Conservation (phyloP, 2,113 vertebrate species). For the Sciurus niger region DNA sequence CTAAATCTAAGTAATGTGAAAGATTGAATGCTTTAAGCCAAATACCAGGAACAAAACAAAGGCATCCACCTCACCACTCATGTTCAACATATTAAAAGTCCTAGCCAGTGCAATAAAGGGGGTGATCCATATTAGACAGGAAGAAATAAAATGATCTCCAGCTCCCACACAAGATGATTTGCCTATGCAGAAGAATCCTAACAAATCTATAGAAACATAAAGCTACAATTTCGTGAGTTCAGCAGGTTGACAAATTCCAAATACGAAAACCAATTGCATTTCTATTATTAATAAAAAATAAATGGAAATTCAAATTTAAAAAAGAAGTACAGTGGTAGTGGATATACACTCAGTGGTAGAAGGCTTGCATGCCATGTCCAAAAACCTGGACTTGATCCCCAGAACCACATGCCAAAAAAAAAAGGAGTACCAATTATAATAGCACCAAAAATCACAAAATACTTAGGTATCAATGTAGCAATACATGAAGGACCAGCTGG, state of each 20-base stretch:
- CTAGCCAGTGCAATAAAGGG: background rate
- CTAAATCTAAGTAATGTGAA: background rate
- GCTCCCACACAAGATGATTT: background rate
- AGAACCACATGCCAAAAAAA: background rate
- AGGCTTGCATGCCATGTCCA: too few species aligned
- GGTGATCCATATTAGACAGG: background rate
- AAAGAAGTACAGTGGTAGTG: background rate
- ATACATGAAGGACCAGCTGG: background rate
- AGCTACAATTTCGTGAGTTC: background rate
- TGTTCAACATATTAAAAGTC: background rate
- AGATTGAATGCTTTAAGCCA: background rate
- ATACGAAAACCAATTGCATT: background rate
- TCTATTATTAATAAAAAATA: background rate
- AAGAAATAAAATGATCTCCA: background rate
- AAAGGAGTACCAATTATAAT: background rate
- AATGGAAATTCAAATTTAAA: background rate
- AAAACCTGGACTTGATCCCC: too few species aligned
- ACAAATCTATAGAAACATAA: background rate
- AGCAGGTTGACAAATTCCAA: background rate
- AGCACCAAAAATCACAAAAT: background rate
- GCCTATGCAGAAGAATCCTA: background rate
- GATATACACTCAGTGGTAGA: too few species aligned
- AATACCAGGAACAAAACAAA: background rate
- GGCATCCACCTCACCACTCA: too few species aligned
- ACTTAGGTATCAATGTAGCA: background rate